Evolutionary conservation across 2,888 invertebrate species (phyloP).

Genomic region (Rambutsinella grinnellia): DNA sequence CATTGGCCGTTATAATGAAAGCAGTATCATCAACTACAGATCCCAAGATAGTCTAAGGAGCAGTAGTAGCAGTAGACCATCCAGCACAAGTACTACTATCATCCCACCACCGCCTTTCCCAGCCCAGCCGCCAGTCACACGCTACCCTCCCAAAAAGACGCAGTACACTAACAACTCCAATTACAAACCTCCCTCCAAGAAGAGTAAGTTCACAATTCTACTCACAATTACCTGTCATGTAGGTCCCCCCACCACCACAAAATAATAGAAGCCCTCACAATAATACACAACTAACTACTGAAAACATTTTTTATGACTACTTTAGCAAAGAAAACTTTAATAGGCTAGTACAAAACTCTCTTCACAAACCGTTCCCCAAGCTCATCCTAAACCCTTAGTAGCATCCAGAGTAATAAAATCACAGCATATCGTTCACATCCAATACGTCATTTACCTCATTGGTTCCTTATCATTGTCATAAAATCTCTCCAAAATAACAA

Average conservation of each 20-base stretch:
- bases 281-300: no score
- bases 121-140: slow-evolving; percentile 68
- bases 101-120: slow-evolving; percentile 68
- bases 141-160: slow-evolving; percentile 66
- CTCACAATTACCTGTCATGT: no score
- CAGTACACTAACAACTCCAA: slow-evolving; percentile 66
- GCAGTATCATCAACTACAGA: slow-evolving; percentile 22
- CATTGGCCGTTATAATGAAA: slow-evolving; percentile 28
- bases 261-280: no score
- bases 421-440: slow-evolving; percentile 13
- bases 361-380: no score
- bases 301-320: no score
- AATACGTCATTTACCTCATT: neutral
- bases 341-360: no score
- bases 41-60: slow-evolving; percentile 32
- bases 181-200: slow-evolving; percentile 78
- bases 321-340: no score
- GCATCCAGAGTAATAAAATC: no score
- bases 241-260: no score
- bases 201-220: slow-evolving; percentile 72
- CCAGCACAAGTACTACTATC: slow-evolving; percentile 69
- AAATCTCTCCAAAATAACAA: neutral
- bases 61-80: slow-evolving; percentile 51
- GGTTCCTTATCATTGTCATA: neutral
- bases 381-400: no score